Percentiles rank a stretch among this genome's conserved stretches.
phyloP scores from a whole-genome alignment of 2,113 vertebrate species.

The Laticauda colubrina region DNA sequence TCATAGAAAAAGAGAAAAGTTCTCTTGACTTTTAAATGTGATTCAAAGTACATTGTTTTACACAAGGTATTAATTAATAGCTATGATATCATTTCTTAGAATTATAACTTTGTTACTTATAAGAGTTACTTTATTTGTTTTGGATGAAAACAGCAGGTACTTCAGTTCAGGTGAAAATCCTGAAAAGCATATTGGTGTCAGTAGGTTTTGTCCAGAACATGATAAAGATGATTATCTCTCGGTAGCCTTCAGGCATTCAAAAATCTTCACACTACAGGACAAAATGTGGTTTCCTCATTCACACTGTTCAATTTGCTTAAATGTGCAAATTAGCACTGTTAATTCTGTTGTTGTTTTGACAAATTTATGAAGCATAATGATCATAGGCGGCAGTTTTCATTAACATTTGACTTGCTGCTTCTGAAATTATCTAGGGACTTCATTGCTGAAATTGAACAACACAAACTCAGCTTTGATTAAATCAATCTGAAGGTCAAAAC shows the following conservation, averaged over 20 bases:
- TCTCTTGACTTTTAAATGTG: neutral
- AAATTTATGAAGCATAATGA: slow-evolving; percentile 55
- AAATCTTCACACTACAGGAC: slow-evolving; percentile 1
- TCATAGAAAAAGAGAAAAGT: neutral
- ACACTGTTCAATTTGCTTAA: slow-evolving; percentile 51
- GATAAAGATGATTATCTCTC: neutral
- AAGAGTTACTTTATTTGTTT: slow-evolving; percentile 24
- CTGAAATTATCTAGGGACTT: slow-evolving; percentile 49
- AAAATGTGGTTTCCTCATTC: slow-evolving; percentile 54
- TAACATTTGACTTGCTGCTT: slow-evolving; percentile 65
- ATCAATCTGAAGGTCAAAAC: slow-evolving; percentile 48
- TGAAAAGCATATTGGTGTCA: neutral
- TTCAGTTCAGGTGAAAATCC: slow-evolving; percentile 28
- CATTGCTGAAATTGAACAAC: slow-evolving; percentile 35
- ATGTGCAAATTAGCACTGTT: slow-evolving; percentile 54
- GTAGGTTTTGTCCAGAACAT: neutral
- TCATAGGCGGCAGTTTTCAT: slow-evolving; percentile 57
- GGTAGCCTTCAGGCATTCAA: neutral
- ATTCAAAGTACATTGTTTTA: neutral
- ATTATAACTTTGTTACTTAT: neutral
- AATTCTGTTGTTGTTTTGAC: slow-evolving; percentile 52
- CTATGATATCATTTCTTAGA: neutral
- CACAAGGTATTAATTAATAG: neutral
- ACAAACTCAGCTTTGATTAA: slow-evolving; percentile 33
- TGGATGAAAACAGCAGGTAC: slow-evolving; percentile 4